Conservation (phyloP, 2,797 vertebrate species). For the Pseudochirops corinnae region DNA sequence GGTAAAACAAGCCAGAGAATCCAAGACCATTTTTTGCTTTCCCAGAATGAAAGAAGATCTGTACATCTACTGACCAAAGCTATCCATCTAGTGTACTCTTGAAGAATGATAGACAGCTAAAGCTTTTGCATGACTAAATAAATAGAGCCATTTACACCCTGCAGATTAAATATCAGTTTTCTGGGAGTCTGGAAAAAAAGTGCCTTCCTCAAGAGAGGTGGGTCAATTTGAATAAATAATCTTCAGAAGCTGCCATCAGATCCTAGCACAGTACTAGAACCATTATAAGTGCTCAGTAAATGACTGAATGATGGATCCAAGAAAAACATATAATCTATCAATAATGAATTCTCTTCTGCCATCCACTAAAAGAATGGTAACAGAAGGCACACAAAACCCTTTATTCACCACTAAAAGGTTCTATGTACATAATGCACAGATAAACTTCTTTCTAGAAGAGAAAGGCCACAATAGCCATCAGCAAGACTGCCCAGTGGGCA, state of each 20-base stretch:
- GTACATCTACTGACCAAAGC: background rate
- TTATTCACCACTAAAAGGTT: background rate
- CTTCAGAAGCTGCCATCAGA: background rate
- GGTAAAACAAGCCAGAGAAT: background rate
- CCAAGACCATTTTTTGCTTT: background rate
- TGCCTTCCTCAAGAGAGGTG: background rate
- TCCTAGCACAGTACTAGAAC: background rate
- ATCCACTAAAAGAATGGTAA: background rate
- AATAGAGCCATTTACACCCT: background rate
- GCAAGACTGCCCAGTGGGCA: background rate
- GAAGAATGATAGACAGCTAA: background rate
- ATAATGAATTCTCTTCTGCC: background rate
- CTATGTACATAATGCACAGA: background rate
- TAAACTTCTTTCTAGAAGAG: background rate
- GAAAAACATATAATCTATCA: background rate
- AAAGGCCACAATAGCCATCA: background rate
- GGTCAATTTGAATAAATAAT: background rate
- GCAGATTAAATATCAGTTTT: background rate
- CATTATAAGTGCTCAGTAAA: background rate
- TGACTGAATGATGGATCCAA: background rate
- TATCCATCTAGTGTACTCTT: background rate
- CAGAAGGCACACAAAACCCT: background rate
- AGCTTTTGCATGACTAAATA: background rate
- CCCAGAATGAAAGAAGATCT: background rate
- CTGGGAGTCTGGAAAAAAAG: background rate